These are phyloP conservation scores for Notarius lentiginosus DNA, from an alignment of 2,113 vertebrate species.

Conservation along the genomic window DNA sequence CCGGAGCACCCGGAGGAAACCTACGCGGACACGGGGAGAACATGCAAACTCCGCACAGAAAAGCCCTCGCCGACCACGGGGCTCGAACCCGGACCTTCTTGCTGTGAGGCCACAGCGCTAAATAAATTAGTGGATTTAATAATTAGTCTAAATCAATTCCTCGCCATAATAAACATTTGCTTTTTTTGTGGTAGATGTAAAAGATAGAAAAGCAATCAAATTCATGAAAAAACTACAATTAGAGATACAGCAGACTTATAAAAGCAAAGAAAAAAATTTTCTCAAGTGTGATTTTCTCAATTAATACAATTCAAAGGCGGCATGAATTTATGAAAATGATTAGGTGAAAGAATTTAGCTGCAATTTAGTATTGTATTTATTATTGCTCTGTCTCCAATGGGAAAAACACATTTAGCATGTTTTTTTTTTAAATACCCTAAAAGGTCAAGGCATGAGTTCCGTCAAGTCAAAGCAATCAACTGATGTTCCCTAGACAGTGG, in stretches of 20 bases:
- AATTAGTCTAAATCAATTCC: neutral
- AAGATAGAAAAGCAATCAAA: neutral
- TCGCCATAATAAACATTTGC: neutral
- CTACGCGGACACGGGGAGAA: too few relatives aligned
- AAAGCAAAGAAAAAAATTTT: neutral
- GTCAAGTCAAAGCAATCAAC: slow-evolving; percentile 4
- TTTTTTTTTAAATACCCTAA: neutral
- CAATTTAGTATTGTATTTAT: neutral
- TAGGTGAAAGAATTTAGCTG: neutral
- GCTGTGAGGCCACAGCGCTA: too few relatives aligned
- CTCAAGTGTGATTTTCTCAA: neutral
- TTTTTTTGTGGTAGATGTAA: neutral
- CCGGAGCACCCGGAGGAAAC: too few relatives aligned
- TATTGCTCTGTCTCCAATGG: neutral
- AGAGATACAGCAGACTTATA: neutral
- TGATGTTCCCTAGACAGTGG: neutral
- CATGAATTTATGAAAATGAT: neutral
- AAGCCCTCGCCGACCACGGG: too few relatives aligned
- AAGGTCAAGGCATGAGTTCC: neutral
- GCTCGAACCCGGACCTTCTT: too few relatives aligned
- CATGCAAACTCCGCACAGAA: too few relatives aligned
- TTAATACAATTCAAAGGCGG: neutral
- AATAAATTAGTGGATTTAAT: neutral
- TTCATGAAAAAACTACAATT: neutral
- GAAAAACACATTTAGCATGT: neutral